Percentiles rank a stretch among this genome's conserved stretches.
Conservation (phyloP, 1,140 invertebrate genomes). For the Macrostomum lignano region DNA sequence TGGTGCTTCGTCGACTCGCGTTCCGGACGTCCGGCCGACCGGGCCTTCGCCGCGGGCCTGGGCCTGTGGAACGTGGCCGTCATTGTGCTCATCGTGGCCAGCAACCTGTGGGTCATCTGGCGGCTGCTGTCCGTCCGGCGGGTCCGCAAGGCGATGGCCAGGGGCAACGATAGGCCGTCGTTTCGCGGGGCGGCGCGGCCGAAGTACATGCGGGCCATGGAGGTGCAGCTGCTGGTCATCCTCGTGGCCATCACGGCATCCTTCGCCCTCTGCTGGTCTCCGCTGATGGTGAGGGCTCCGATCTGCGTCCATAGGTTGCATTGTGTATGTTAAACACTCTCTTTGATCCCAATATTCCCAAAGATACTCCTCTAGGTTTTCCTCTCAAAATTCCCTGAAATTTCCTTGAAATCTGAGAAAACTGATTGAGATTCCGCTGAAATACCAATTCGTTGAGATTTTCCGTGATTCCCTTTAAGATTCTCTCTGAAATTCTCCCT, state of each 20-base stretch:
- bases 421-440: no score
- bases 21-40: slow-evolving; percentile 9
- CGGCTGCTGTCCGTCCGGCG: slow-evolving; percentile 14
- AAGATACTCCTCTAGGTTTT: no score
- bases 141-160: slow-evolving; percentile 9
- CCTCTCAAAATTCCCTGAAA: no score
- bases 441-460: no score
- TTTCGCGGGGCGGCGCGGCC: slow-evolving; percentile 10
- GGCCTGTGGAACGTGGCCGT: slow-evolving; percentile 14
- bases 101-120: slow-evolving; percentile 17
- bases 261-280: slow-evolving; percentile 24
- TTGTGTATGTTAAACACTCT: no score
- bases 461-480: no score
- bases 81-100: slow-evolving; percentile 15
- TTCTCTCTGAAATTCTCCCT: no score
- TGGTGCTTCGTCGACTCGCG: slow-evolving; percentile 28
- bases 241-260: slow-evolving; percentile 24
- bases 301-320: no score
- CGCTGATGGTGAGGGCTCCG: slow-evolving; percentile 28
- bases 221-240: slow-evolving; percentile 26
- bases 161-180: slow-evolving; percentile 9
- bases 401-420: no score
- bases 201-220: slow-evolving; percentile 16
- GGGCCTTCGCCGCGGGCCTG: slow-evolving; percentile 15
- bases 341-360: no score